Evolutionary conservation across 2,888 invertebrate genomes (phyloP), one percentile per base, ranked within the genome.

Genomic region (Parelbella ahira): DNA sequence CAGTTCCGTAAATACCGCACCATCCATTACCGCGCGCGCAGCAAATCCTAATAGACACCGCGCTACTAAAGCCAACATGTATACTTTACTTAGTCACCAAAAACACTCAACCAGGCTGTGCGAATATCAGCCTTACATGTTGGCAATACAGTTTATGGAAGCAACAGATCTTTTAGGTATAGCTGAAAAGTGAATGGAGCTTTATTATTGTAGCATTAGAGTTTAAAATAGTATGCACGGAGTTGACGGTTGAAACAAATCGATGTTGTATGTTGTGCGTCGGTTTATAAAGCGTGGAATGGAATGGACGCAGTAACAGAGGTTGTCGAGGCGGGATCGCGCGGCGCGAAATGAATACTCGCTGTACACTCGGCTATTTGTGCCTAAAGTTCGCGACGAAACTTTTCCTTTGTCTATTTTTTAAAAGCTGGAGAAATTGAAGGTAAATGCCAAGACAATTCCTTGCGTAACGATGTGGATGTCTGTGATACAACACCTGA

Each of bases 181-280:
- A 25, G 37, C 28, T 45, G 23, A 21, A 23, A 41, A 45, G 45
- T 48, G 46, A 50, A 51, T 47, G 25, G 41, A 30, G 37, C 33
- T 41, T 41, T 51, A 48, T 36, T 39, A 42, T 37, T 30, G 30
- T 39, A 24, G 38, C 9, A 21, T 21, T 44, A 49, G 45, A 46
- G 50, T 48, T 47, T 42, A 43, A 41, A 43, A 30, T 45, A 18
- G 50, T 30, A 27, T 38, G 45, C 33, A 39, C 7, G 1, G 4
- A n/a, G 10, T 7, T 33, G 20, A 13, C 32, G 39, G 32, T 27
- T 28, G 21, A 42, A 34, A 42, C 42, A 42, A 42, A 42, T 42
- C 42, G 42, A 42, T 42, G 42, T 42, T 34, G 33, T 33, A 33
- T 41, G 27, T 34, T 42, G 42, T 41, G 27, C 9, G 32, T 27